Base-by-base conservation (phyloP, 2,113 vertebrate genomes). In the Lampris incognitus region DNA sequence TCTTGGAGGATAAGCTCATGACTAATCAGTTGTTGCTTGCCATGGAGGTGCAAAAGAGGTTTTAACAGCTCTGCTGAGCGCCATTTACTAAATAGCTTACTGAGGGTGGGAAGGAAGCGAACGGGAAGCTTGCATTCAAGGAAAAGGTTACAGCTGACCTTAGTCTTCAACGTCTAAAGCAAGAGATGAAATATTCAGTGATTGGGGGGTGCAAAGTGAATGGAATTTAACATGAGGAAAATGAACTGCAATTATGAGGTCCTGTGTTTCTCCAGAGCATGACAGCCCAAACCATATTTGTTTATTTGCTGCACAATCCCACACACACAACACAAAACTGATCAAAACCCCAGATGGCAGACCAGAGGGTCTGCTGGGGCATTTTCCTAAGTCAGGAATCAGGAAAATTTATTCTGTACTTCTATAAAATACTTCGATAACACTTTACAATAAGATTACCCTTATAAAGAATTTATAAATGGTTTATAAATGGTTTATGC, bases 1-100 rank as follows among this genome's bases (percentile, higher is more conserved):
- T 93, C 93, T 93, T 89, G 89, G 90, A 86, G 91, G 92, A 94
- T 95, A 93, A 95, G 93, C 95, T 95, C 95, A 94, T 94, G 90
- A 93, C 92, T 95, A 95, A 95, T 94, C 93, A 93, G 92, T 92
- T 92, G 94, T 94, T 94, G 91, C 88, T 92, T 85, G 84, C 89
- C 83, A 69, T 58, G 79, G 89, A 93, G 91, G 92, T 92, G 91
- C 87, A 76, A 91, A 69, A 82, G 88, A 85, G 91, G 91, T 88
- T 93, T 85, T 24, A 74, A 81, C 70, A 46, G 44, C n/a, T 57
- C 74, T 24, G 24, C 24, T 24, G 24, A 24, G 24, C 24, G 24
- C 24, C 24, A 24, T 24, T 24, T 24, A 24, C 24, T 24, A 24
- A 24, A 24, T 24, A 24, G 24, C 24, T 24, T 24, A 24, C 24